phyloP scores from a whole-genome alignment of 2,113 vertebrate species.

The Saguinus imperator region DNA sequence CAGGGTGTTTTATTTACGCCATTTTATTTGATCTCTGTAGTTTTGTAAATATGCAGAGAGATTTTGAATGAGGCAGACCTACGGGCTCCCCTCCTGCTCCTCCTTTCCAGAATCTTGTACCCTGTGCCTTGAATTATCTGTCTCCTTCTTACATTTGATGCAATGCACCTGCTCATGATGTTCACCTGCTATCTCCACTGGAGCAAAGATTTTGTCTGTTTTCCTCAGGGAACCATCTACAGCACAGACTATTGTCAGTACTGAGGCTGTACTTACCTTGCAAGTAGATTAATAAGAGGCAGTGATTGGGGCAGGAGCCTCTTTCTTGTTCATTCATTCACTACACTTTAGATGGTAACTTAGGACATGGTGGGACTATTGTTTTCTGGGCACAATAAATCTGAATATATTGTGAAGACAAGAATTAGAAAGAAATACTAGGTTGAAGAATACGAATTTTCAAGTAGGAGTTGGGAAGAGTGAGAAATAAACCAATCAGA shows the following conservation, averaged over 20 bases:
- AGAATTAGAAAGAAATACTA: background rate
- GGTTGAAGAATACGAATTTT: background rate
- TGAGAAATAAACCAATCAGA: no score
- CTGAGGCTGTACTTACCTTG: background rate
- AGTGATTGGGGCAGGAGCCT: background rate
- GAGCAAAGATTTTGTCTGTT: background rate
- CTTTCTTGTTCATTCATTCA: background rate
- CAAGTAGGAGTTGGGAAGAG: background rate
- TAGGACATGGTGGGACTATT: background rate
- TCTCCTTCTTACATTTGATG: background rate
- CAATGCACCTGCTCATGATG: background rate
- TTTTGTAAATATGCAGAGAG: no score
- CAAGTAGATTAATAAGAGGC: background rate
- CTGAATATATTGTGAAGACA: background rate
- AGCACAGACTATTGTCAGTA: background rate
- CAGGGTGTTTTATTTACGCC: no score
- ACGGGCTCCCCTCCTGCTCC: accelerated
- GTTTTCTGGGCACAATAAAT: background rate
- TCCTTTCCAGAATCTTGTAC: background rate
- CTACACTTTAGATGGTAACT: background rate
- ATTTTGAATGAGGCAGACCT: no score
- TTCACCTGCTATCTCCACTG: background rate
- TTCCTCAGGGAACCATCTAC: accelerated
- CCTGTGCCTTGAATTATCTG: background rate
- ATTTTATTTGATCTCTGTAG: no score